Conservation (phyloP, 2,888 invertebrate genomes). For the Plebejus melissa region DNA sequence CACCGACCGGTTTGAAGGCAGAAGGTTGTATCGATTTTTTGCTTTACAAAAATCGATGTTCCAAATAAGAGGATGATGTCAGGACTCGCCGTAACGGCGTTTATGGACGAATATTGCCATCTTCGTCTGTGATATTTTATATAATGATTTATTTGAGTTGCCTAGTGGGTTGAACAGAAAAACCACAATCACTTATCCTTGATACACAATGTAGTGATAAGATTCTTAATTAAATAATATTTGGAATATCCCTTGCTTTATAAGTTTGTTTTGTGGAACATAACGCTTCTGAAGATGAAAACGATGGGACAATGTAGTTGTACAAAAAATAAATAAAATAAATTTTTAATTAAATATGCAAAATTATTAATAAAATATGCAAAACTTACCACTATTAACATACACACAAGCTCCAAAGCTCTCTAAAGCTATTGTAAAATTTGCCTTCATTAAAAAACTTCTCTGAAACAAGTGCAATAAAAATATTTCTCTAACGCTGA, state of each 20-base stretch:
- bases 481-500: constrained; percentile 17
- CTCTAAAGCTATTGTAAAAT: neutral
- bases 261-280: neutral
- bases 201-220: constrained; percentile 7
- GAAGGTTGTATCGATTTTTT: constrained; percentile 49
- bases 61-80: constrained; percentile 52
- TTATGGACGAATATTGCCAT: constrained; percentile 35
- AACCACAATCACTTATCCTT: constrained; percentile 25
- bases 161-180: neutral
- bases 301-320: neutral
- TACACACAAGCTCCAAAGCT: neutral
- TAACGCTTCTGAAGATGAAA: neutral
- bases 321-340: neutral
- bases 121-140: constrained; percentile 21
- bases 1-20: constrained; percentile 41
- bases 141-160: neutral
- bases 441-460: neutral
- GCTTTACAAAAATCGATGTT: constrained; percentile 36
- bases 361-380: too few species aligned
- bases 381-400: neutral
- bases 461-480: constrained; percentile 13
- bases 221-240: neutral
- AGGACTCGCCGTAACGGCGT: constrained; percentile 59
- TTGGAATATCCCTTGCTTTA: neutral
- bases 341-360: too few species aligned